These are phyloP conservation scores for Heteromormyrus szaboi DNA, from an alignment of 2,797 vertebrate genomes.

Conservation along the genomic window DNA sequence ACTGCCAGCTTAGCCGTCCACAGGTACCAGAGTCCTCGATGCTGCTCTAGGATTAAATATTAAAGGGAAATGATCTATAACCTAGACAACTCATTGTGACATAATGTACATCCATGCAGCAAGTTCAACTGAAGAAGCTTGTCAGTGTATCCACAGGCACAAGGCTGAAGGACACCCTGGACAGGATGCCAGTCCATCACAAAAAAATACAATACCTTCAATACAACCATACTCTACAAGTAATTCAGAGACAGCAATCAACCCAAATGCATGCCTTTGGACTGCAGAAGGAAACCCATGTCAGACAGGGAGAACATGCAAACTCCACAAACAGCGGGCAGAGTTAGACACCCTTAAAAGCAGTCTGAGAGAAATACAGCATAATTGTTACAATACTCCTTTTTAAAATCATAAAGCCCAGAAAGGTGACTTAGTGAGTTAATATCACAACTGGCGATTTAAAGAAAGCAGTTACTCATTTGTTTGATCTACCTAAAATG, in stretches of 20 bases:
- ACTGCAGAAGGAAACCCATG: not conserved
- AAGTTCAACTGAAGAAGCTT: not conserved
- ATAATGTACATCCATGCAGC: not conserved
- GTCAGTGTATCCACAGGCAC: not conserved
- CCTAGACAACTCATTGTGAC: not conserved
- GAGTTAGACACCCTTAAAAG: not conserved
- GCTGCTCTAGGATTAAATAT: conserved; percentile 31
- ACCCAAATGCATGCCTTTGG: not conserved
- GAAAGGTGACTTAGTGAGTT: not conserved
- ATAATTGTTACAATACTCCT: not conserved
- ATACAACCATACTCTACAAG: not conserved
- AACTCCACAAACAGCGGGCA: not conserved
- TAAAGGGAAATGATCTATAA: not conserved
- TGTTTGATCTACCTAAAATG: not conserved
- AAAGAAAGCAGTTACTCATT: not conserved
- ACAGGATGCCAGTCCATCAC: not conserved
- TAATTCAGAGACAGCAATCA: not conserved
- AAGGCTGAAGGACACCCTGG: too few species aligned
- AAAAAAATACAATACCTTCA: not conserved
- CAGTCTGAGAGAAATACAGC: not conserved
- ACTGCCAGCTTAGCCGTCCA: conserved; percentile 63
- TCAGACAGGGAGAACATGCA: not conserved
- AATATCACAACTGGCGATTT: not conserved
- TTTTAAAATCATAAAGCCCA: not conserved
- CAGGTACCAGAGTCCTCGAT: conserved; percentile 46